Evolutionary conservation across 2,888 invertebrate genomes (phyloP), one percentile per base, ranked within the genome.

Genomic region (Lasioglossum pauxillum): DNA sequence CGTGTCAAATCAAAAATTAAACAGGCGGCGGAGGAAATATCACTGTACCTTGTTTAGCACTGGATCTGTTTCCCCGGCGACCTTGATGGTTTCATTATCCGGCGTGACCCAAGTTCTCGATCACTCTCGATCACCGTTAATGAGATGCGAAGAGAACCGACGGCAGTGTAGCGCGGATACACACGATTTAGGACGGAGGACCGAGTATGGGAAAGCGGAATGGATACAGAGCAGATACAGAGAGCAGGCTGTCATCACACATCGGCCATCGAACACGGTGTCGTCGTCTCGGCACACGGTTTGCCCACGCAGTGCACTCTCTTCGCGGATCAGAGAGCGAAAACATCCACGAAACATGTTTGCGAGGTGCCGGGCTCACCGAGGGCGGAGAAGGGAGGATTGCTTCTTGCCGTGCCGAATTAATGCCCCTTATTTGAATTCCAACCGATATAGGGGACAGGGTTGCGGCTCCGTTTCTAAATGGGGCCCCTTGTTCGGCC

Each of bases 311-410:
- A 77, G 73, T 78, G 71, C 31, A 46, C 23, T 57, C n/a, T 57
- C 57, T 57, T 57, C 57, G 57, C 31, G 64, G 16, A 64, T 64
- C 76, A 64, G 60, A 53, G 31, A 27, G 23, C 60, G 80, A 78
- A 84, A 75, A 79, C 49, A 31, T 76, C 8, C 5, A n/a, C n/a
- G 72, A 74, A 89, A 90, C 85, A 69, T 49, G 82, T 85, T 89
- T 60, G 78, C 46, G 71, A 49, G 78, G 69, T 23, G 31, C 35
- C 46, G 31, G 31, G 35, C 35, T 19, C 35, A 35, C 31, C 69
- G 71, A n/a, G 27, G 64, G 60, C 16, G 41, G 80, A 80, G 80
- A 83, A 87, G 87, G 87, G 86, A 86, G 83, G 87, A 86, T 86
- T 64, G 73, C 75, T 87, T 83, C 72, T 87, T 83, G 80, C 60